These are phyloP conservation scores for Gyps fulvus DNA, from an alignment of 2,113 vertebrate genomes.

Conservation along the genomic window DNA sequence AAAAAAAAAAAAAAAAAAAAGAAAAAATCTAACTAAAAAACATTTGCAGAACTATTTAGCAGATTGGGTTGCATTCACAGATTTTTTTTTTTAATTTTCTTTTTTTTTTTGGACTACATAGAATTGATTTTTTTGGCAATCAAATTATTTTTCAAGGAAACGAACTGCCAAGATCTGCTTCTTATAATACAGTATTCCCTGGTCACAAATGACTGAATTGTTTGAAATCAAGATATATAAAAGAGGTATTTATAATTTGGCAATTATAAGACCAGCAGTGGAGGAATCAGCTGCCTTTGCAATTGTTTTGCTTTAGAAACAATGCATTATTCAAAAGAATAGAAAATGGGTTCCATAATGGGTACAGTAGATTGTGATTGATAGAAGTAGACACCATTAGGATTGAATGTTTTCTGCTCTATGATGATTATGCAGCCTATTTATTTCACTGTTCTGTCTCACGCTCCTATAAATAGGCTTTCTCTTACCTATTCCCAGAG, in stretches of 20 bases:
- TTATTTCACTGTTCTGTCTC: slow-evolving; percentile 25
- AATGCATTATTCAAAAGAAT: slow-evolving; percentile 47
- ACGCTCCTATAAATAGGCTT: background rate
- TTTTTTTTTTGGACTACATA: background rate
- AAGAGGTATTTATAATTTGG: background rate
- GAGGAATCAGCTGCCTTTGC: slow-evolving; percentile 28
- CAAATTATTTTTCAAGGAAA: background rate
- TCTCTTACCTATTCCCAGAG: slow-evolving; percentile 23
- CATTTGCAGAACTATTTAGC: background rate
- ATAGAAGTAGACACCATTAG: slow-evolving; percentile 33
- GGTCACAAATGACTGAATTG: background rate
- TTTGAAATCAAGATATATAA: background rate
- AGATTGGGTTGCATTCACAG: background rate
- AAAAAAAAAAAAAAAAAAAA: background rate
- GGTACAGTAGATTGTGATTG: background rate
- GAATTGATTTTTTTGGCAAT: background rate
- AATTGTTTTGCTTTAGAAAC: slow-evolving; percentile 23
- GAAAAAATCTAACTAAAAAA: background rate
- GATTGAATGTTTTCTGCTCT: background rate
- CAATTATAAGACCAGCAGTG: background rate
- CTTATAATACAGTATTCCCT: background rate
- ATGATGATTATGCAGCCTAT: slow-evolving; percentile 29
- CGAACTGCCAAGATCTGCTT: background rate
- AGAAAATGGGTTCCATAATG: slow-evolving; percentile 38
- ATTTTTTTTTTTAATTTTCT: background rate